Conservation (phyloP, 2,113 vertebrate genomes). For the Neotragus pygmaeus region DNA sequence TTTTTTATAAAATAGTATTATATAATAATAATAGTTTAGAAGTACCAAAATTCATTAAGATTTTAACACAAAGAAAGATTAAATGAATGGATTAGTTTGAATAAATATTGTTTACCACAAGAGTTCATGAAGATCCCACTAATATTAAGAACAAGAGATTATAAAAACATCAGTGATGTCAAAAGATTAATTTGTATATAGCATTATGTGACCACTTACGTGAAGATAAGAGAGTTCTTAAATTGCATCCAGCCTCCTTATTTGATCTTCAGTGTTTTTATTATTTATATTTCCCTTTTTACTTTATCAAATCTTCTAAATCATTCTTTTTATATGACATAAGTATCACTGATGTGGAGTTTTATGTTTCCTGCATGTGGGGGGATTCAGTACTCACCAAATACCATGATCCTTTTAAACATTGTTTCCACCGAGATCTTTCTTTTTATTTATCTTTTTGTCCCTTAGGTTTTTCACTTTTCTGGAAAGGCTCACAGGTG, state of each 20-base stretch:
- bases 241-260: background rate
- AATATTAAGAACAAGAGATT: background rate
- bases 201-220: background rate
- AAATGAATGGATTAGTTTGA: background rate
- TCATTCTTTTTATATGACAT: background rate
- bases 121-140: background rate
- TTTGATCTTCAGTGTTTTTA: background rate
- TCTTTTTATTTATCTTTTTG: background rate
- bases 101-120: background rate
- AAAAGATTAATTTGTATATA: background rate
- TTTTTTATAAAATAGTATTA: background rate
- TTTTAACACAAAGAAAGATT: conserved; percentile 6
- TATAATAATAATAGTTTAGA: background rate
- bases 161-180: background rate
- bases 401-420: background rate
- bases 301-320: background rate
- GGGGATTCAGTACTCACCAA: background rate
- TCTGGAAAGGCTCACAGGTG: background rate
- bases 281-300: background rate
- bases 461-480: background rate
- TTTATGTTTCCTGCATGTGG: background rate
- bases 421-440: background rate
- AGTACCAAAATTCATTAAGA: background rate
- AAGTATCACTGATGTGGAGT: background rate
- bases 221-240: background rate